Conservation (phyloP, 2,888 invertebrate genomes). For the Microdon myrmicae region DNA sequence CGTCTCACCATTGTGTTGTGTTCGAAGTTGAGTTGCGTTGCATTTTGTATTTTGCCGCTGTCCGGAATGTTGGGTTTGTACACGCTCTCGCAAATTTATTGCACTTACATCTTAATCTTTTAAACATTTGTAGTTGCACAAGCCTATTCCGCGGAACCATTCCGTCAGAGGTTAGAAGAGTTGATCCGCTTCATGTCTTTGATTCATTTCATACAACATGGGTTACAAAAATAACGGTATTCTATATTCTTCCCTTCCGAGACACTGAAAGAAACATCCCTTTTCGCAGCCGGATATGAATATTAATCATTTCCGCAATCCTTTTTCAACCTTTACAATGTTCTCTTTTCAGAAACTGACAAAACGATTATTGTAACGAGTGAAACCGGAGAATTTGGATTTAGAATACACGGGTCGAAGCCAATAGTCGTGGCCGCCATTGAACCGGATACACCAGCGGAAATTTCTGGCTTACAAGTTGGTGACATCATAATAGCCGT, state of each 20-base stretch:
- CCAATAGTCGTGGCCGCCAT: slow-evolving; percentile 97
- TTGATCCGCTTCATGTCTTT: slow-evolving; percentile 84
- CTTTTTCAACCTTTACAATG: neutral
- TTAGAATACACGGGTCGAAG: slow-evolving; percentile 93
- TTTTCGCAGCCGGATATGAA: too few species aligned
- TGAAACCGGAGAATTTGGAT: slow-evolving; percentile 90
- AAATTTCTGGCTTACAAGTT: slow-evolving; percentile 89
- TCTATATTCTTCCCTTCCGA: slow-evolving; percentile 38
- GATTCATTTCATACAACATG: too few species aligned
- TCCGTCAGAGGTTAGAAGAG: slow-evolving; percentile 78
- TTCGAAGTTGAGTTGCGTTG: slow-evolving; percentile 18
- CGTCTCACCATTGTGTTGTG: slow-evolving; percentile 7
- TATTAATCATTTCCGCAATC: too few species aligned
- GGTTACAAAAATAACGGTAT: slow-evolving; percentile 72
- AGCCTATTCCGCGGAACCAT: slow-evolving; percentile 66
- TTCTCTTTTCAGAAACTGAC: slow-evolving; percentile 77
- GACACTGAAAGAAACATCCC: too few species aligned
- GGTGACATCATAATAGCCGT: slow-evolving; percentile 94
- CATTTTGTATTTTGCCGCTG: slow-evolving; percentile 16
- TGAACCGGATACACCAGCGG: slow-evolving; percentile 93
- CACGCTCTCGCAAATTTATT: neutral
- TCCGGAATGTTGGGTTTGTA: slow-evolving; percentile 31
- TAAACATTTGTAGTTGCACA: slow-evolving; percentile 52
- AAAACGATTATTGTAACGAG: slow-evolving; percentile 86
- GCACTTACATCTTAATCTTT: neutral